Conservation (phyloP, 2,113 vertebrate species). For the Chunga burmeisteri region DNA sequence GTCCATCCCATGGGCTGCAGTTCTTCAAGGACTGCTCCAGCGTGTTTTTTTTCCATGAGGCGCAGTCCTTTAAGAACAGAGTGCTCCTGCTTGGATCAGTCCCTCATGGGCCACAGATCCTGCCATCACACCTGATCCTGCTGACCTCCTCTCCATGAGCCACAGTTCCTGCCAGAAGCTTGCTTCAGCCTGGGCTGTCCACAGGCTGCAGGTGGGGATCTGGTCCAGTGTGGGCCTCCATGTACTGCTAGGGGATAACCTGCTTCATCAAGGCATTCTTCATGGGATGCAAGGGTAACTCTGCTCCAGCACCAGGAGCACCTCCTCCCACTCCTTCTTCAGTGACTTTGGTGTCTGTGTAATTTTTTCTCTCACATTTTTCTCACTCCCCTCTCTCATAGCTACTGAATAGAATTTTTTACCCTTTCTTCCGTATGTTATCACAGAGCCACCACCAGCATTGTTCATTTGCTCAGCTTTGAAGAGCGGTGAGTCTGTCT, state of each 20-base stretch:
- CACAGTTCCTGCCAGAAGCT: neutral
- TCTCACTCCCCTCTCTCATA: neutral
- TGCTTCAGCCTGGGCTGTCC: neutral
- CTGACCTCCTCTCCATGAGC: neutral
- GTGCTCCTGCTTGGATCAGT: neutral
- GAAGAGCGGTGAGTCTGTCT: fast-evolving
- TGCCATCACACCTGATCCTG: neutral
- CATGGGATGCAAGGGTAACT: neutral
- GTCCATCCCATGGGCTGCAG: neutral
- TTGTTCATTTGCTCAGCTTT: neutral
- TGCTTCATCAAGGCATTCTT: neutral
- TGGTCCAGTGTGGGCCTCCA: neutral
- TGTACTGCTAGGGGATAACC: neutral
- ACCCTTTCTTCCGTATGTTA: neutral
- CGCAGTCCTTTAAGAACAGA: neutral
- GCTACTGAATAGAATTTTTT: neutral
- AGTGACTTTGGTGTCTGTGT: neutral
- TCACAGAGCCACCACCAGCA: neutral
- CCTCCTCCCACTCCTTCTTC: neutral
- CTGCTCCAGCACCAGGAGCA: fast-evolving
- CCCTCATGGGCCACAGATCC: too few relatives aligned
- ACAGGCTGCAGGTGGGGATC: neutral
- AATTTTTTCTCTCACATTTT: neutral
- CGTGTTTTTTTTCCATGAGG: fast-evolving
- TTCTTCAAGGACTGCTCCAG: neutral